phyloP scores from a whole-genome alignment of 2,888 invertebrate genomes.

The Latrodectus hesperus region DNA sequence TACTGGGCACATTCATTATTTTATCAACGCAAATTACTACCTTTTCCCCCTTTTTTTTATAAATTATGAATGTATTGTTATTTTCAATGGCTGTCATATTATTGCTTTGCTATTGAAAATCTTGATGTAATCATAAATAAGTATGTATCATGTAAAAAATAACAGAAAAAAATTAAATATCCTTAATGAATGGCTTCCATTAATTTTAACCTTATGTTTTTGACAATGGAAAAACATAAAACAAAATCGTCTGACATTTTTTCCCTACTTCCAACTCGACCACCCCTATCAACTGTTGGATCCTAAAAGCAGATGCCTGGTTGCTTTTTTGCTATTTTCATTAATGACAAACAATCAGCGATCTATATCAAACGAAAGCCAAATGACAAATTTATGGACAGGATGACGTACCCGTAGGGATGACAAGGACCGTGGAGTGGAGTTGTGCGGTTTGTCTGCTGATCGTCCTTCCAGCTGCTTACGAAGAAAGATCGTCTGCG shows the following conservation, averaged over 20 bases:
- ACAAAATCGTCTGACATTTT: no score
- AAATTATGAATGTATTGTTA: not conserved
- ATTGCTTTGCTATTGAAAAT: no score
- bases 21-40: no score
- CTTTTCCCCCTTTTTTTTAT: no score
- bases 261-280: not conserved
- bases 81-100: not conserved
- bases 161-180: no score
- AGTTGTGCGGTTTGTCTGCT: constrained; percentile 12
- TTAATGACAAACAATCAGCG: constrained; percentile 15
- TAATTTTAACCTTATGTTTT: no score
- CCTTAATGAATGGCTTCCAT: no score
- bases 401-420: constrained; percentile 24
- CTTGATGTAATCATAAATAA: no score
- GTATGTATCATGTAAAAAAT: no score
- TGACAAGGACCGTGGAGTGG: not conserved
- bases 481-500: not conserved
- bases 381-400: constrained; percentile 48
- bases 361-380: constrained; percentile 36
- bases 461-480: constrained; percentile 24
- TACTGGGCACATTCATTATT: no score
- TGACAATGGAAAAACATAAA: no score
- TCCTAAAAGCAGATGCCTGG: not conserved
- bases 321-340: not conserved
- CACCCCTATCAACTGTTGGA: not conserved